Conservation (phyloP, 1,140 invertebrate genomes). For the Whitmania pigra region DNA sequence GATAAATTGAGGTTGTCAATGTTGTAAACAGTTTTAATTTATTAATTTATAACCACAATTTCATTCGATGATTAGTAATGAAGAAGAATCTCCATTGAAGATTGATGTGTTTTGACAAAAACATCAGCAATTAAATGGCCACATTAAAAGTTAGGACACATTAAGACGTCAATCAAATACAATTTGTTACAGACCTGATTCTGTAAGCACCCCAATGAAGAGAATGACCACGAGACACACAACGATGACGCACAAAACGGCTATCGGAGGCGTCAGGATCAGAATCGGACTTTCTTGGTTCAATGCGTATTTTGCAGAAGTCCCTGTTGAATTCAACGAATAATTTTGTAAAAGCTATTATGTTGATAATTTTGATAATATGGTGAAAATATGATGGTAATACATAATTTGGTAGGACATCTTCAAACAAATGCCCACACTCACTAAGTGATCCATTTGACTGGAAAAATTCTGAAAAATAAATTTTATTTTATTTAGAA, state of each 20-base stretch:
- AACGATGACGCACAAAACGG: conserved; percentile 23
- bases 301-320: conserved; percentile 16
- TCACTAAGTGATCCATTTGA: conserved; percentile 13
- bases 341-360: no score
- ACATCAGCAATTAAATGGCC: neutral
- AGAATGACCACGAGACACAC: conserved; percentile 20
- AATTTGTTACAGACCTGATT: conserved; percentile 18
- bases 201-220: conserved; percentile 23
- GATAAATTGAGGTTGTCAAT: no score
- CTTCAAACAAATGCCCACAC: neutral
- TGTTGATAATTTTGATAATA: no score
- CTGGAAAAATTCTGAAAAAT: conserved; percentile 15
- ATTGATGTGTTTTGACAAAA: neutral
- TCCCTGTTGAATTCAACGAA: conserved; percentile 1
- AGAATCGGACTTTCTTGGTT: conserved; percentile 17
- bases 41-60: no score
- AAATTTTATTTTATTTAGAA: neutral
- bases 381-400: no score
- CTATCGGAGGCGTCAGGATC: conserved; percentile 21
- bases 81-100: no score
- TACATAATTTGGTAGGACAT: no score
- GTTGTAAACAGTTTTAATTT: no score
- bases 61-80: neutral
- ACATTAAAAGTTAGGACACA: no score
- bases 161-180: no score